Evolutionary conservation across 1,140 invertebrate species (phyloP), one percentile per base, ranked within the genome.

Genomic region (Heliconius congener): DNA sequence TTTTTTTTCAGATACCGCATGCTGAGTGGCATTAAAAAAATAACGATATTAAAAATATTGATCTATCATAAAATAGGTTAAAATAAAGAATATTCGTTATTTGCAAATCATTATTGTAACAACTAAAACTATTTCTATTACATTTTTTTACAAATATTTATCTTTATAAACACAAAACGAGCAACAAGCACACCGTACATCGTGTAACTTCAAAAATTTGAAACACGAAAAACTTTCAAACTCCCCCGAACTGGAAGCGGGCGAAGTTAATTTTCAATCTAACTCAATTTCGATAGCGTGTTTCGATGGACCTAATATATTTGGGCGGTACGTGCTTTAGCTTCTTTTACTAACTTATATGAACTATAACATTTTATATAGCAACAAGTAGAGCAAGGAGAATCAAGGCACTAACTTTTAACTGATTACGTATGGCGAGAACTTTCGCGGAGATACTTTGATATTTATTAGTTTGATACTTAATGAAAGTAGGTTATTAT

Each of bases 401-500:
- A 83, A 73, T 81, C 76, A 30, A 81, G 82, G 77, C 78, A 82
- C 74, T 34, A 84, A 84, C 71, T 81, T 83, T 74, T 73, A 66
- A 73, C 77, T 81, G 79, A 82, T 82, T 77, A 80, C 81, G 74
- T 79, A 79, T 73, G 78, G 79, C 73, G 76, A 95, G 81, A 98
- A 96, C 86, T 97, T 97, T 90, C 97, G 98, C 1, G 97, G 97
- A 66, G 97, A 97, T 83, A 97, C 96, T 74, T 96, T 95, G 90
- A 98, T 98, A 91, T 98, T 76, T 66, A 66, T 66, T 66, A 66
- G 19, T 66, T 66, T 30, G 23, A 3, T 66, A 66, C 60, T 66
- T 66, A 66, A 66, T 66, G 27, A 66, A 66, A 27, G 60, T 27
- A 27, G 60, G 23, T 66, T 66, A 66, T 30, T 66, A 30, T 66